Evolutionary conservation across 2,113 vertebrate species (phyloP).

Genomic region (Prionailurus bengalensis): DNA sequence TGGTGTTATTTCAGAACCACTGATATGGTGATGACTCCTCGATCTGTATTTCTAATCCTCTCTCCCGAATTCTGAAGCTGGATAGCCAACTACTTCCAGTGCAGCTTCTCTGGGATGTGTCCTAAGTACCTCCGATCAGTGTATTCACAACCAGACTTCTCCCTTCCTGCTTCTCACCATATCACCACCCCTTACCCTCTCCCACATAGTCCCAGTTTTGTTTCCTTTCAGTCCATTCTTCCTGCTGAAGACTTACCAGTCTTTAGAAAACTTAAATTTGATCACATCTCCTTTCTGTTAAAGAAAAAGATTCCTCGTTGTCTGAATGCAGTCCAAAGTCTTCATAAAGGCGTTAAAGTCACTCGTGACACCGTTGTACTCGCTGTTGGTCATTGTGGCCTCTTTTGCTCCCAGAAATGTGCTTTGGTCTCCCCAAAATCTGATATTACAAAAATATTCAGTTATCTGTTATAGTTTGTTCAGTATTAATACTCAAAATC

Average conservation of each 20-base stretch:
- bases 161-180: not conserved
- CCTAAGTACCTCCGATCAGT: not conserved
- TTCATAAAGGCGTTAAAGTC: not conserved
- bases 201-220: not conserved
- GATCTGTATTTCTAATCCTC: not conserved
- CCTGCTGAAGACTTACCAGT: not conserved
- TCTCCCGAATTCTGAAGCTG: not conserved
- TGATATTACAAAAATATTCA: constrained; percentile 32
- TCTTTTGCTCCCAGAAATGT: not conserved
- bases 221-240: not conserved
- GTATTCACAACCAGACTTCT: not conserved
- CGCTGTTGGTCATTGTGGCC: not conserved
- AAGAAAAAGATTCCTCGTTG: constrained; percentile 8
- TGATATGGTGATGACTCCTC: not conserved
- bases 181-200: not conserved
- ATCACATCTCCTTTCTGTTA: not conserved
- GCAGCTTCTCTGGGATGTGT: not conserved
- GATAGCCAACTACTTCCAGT: not conserved
- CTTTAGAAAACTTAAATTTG: constrained; percentile 32
- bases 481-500: constrained; percentile 28
- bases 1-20: not conserved
- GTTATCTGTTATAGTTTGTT: not conserved
- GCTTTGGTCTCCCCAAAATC: not conserved
- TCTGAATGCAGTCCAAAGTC: constrained; percentile 24
- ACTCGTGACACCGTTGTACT: not conserved